phyloP scores from a whole-genome alignment of 2,888 invertebrate genomes.

The Eustalomyia histrio region DNA sequence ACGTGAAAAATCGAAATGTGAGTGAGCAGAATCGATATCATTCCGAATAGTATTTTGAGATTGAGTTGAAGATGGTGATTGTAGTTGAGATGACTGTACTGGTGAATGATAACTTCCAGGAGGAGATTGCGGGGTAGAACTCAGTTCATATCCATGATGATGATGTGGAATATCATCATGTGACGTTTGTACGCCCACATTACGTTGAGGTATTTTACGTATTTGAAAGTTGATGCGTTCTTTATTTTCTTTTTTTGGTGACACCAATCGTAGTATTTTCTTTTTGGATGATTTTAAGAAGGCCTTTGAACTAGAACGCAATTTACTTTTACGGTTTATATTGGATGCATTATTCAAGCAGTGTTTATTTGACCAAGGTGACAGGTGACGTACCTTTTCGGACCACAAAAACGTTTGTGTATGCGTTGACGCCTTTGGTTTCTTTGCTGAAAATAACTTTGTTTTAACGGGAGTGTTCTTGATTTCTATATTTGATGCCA shows the following conservation, averaged over 20 bases:
- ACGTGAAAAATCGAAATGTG: conserved; percentile 76
- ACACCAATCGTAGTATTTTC: conserved; percentile 75
- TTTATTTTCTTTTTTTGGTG: conserved; percentile 73
- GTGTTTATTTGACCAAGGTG: conserved; percentile 73
- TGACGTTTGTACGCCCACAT: conserved; percentile 75
- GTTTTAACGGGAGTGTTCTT: conserved; percentile 77
- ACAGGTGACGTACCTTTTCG: conserved; percentile 73
- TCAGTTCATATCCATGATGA: not conserved
- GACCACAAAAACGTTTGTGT: conserved; percentile 72
- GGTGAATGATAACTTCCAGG: conserved; percentile 78
- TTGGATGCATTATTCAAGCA: conserved; percentile 35
- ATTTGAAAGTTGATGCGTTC: conserved; percentile 26
- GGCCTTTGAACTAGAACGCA: conserved; percentile 68
- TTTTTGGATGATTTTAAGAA: conserved; percentile 75
- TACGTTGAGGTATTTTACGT: conserved; percentile 65
- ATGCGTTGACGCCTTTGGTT: not conserved
- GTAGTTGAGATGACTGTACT: conserved; percentile 68
- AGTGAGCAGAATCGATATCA: conserved; percentile 42
- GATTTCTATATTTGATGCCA: conserved; percentile 74
- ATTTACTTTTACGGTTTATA: conserved; percentile 51
- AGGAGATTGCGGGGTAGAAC: conserved; percentile 71
- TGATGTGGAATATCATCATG: conserved; percentile 59
- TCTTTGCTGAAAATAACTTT: conserved; percentile 24
- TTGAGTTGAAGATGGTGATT: conserved; percentile 59
- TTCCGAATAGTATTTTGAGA: conserved; percentile 37